Conservation (phyloP, 2,113 vertebrate species). For the Phaetusa simplex region DNA sequence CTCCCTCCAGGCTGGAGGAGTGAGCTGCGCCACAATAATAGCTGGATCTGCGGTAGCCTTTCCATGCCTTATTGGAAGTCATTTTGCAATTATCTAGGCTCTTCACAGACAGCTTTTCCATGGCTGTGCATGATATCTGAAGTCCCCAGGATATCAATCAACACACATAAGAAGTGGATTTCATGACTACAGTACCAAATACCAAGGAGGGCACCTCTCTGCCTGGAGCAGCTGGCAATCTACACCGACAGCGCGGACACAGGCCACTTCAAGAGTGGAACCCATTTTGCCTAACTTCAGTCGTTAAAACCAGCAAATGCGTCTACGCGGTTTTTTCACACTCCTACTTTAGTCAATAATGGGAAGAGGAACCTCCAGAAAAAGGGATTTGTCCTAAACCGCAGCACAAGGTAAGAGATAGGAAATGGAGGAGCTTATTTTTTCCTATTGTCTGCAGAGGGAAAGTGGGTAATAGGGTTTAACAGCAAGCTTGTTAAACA, state of each 20-base stretch:
- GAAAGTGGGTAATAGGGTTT: background rate
- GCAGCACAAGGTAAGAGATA: background rate
- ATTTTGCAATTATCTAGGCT: conserved; percentile 7
- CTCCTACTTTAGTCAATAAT: background rate
- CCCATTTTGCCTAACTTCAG: background rate
- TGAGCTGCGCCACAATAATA: background rate
- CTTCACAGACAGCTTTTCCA: background rate
- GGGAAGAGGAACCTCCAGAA: background rate
- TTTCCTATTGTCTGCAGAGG: background rate
- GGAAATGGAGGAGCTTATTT: background rate
- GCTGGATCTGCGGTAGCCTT: background rate
- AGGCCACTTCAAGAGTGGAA: background rate
- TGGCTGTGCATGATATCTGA: background rate
- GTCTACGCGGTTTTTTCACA: background rate
- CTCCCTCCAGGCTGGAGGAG: background rate
- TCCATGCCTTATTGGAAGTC: background rate
- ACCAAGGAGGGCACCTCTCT: background rate
- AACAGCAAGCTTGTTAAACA: background rate
- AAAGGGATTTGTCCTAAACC: background rate
- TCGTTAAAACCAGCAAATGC: background rate
- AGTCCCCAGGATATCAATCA: background rate
- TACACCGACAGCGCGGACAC: background rate
- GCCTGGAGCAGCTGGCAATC: background rate
- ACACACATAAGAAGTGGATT: background rate
- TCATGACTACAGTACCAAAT: background rate